Evolutionary conservation across 2,888 invertebrate species (phyloP).

Genomic region (Euplagia quadripunctaria): DNA sequence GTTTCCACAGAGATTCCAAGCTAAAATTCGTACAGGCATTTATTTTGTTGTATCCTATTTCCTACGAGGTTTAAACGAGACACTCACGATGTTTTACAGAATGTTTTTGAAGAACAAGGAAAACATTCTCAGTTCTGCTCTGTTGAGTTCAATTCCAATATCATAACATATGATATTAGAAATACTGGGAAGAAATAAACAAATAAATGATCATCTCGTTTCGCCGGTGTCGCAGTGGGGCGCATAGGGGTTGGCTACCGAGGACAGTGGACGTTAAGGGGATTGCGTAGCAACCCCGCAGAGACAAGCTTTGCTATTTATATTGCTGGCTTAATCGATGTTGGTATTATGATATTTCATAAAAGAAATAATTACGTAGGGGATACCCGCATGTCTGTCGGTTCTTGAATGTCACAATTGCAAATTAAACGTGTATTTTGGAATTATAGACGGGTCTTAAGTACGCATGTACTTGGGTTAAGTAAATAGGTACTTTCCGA

Average conservation of each 20-base stretch:
- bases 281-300: constrained; percentile 52
- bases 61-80: too few relatives aligned
- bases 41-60: neutral
- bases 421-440: constrained; percentile 1
- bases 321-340: constrained; percentile 47
- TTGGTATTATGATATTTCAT: constrained; percentile 35
- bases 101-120: neutral
- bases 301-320: constrained; percentile 35
- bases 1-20: neutral
- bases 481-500: neutral
- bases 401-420: constrained; percentile 7
- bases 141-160: neutral
- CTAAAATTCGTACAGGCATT: neutral
- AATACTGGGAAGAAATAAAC: constrained; percentile 23
- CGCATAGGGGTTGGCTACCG: constrained; percentile 28
- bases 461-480: neutral
- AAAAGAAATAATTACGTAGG: constrained; percentile 28
- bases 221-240: constrained; percentile 23
- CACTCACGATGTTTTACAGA: neutral
- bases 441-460: neutral
- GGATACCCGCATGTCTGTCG: constrained; percentile 14
- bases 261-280: constrained; percentile 21
- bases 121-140: neutral
- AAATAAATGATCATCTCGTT: constrained; percentile 40
- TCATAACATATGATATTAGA: constrained; percentile 6